These are phyloP conservation scores for Drosophila fulvimacula DNA, from an alignment of 2,888 invertebrate species.

Conservation along the genomic window DNA sequence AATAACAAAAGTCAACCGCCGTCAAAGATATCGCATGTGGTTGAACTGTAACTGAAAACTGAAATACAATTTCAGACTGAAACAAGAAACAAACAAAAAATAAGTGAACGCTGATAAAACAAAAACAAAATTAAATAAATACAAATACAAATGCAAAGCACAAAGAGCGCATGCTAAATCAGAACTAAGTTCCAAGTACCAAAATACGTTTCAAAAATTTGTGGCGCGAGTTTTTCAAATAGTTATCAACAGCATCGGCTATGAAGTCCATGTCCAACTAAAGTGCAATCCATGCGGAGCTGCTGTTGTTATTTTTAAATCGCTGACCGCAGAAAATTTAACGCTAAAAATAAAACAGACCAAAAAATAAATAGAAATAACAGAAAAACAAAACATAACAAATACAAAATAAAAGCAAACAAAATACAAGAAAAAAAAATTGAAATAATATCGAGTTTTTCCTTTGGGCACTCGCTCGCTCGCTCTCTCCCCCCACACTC, in stretches of 20 bases:
- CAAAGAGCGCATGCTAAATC: conserved; percentile 18
- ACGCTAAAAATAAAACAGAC: conserved; percentile 72
- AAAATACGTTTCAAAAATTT: conserved; percentile 22
- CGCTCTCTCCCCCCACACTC: neutral
- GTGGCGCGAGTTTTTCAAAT: conserved; percentile 42
- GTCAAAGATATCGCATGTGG: conserved; percentile 45
- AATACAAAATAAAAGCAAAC: conserved; percentile 34
- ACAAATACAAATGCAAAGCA: conserved; percentile 18
- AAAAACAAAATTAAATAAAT: conserved; percentile 4
- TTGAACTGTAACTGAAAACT: conserved; percentile 45
- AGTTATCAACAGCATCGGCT: conserved; percentile 33
- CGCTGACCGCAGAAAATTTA: conserved; percentile 73
- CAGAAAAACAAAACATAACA: conserved; percentile 59
- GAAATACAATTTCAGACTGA: conserved; percentile 36
- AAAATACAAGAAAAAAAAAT: conserved; percentile 42
- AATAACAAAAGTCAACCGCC: conserved; percentile 44
- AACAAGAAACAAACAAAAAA: conserved; percentile 19
- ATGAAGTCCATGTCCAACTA: conserved; percentile 48
- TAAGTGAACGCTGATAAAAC: conserved; percentile 19
- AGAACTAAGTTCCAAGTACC: conserved; percentile 30
- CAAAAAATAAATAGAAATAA: conserved; percentile 36
- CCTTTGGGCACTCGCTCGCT: conserved; percentile 15
- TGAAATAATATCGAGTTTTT: conserved; percentile 57
- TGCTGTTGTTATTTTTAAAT: conserved; percentile 73
- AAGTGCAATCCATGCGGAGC: conserved; percentile 60